Base-by-base conservation (phyloP, 2,113 vertebrate genomes). In the Vimba vimba region DNA sequence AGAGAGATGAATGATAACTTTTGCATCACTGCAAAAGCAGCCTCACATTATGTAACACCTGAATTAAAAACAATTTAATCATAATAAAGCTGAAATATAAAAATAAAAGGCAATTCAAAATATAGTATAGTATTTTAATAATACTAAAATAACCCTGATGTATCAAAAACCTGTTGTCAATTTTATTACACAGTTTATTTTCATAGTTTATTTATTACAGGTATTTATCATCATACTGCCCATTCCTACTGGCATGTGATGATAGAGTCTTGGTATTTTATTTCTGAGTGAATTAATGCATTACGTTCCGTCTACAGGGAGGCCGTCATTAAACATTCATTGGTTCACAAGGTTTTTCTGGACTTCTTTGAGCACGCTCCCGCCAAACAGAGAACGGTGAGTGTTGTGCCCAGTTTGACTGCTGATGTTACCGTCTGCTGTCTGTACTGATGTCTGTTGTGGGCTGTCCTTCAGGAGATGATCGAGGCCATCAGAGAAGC, bases 311-410 rank as follows among this genome's bases (percentile, higher is more conserved):
- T 91, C 87, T 90, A 80, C 93, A 99, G 98, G 88, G 97, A 99
- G 84, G 94, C 97, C n/a, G 98, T 99, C 71, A 96, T 99, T 93
- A 99, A 97, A 87, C 98, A 99, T 86, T 98, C 98, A 15, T 83
- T 99, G 91, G 98, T 99, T 15, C 98, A 99, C 94, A 99, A 99
- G 95, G 97, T 97, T 3, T 98, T 98, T 92, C 92, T 99, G 95
- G 98, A 99, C 87, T 99, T 97, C 84, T 98, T 99, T 91, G 94
- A 92, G 27, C 83, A 95, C 0, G 94, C 96, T 9, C 90, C 96
- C 11, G 94, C 95, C 0, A 98, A 98, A 88, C 95, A 93, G 88
- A 96, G 94, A 96, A 95, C 95, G 4, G 98, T 99, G 94, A 96
- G 97, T 93, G 25, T n/a, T 21, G 52, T 15, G 36, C 25, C 33